These are phyloP conservation scores for Trachythela sp. DNA, from an alignment of 64 coral and sea anemone species.

Conservation along the genomic window DNA sequence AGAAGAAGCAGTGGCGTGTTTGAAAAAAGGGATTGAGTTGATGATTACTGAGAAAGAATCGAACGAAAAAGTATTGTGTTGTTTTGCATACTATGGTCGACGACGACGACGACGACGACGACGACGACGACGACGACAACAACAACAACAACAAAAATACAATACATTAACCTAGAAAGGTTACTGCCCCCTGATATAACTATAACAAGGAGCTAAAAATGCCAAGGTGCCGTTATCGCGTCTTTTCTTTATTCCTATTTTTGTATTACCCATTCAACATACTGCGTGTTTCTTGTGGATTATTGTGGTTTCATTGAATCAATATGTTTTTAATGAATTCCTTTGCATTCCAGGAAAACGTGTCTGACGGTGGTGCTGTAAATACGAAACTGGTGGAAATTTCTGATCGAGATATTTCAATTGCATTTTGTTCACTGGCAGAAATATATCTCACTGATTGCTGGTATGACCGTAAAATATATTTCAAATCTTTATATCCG, in stretches of 20 bases:
- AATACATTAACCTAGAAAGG: no score
- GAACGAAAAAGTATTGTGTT: slow-evolving; percentile 4
- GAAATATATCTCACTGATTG: slow-evolving; percentile 97
- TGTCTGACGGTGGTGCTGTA: neutral
- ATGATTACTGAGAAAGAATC: slow-evolving; percentile 60
- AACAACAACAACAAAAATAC: no score
- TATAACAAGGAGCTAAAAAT: no score
- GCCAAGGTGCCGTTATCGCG: no score
- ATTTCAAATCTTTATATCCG: neutral
- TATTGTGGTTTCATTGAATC: no score
- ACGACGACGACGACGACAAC: no score
- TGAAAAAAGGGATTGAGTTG: slow-evolving; percentile 88
- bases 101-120: no score
- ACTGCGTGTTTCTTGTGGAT: no score
- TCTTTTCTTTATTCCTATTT: no score
- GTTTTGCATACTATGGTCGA: no score
- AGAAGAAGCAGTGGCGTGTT: slow-evolving; percentile 69
- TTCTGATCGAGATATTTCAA: slow-evolving; percentile 65
- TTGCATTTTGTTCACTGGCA: slow-evolving; percentile 86
- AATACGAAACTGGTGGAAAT: neutral
- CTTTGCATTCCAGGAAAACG: neutral
- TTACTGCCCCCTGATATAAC: no score
- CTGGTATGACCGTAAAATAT: slow-evolving; percentile 42
- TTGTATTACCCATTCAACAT: no score
- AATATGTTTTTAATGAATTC: neutral